phyloP scores from a whole-genome alignment of 2,113 vertebrate genomes.

The Machaerirhynchus nigripectus region DNA sequence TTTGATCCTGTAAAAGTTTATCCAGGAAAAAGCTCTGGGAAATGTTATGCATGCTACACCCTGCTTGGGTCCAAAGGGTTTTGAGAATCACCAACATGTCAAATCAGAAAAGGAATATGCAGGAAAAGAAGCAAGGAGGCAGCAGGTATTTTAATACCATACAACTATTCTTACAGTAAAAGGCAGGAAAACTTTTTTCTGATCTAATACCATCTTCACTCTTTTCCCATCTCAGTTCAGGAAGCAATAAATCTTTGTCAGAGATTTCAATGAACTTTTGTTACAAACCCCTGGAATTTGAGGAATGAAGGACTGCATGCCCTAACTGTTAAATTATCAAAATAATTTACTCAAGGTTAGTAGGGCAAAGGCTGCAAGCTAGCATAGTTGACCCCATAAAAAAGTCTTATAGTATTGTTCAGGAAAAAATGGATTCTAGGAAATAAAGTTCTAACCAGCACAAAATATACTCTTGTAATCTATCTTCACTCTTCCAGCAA shows the following conservation, averaged over 20 bases:
- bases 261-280: constrained; percentile 32
- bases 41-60: neutral
- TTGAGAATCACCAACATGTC: neutral
- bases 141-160: neutral
- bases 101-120: neutral
- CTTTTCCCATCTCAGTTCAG: constrained; percentile 32
- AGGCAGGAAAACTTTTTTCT: neutral
- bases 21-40: neutral
- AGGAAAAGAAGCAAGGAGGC: neutral
- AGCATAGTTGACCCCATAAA: neutral
- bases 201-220: neutral
- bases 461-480: constrained; percentile 90
- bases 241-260: constrained; percentile 45
- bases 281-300: constrained; percentile 25
- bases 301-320: constrained; percentile 19
- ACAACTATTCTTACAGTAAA: neutral
- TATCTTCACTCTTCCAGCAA: constrained; percentile 91
- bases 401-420: neutral
- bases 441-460: constrained; percentile 79
- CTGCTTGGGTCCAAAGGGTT: neutral
- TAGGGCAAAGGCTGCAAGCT: neutral
- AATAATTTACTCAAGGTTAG: constrained; percentile 10
- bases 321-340: constrained; percentile 27
- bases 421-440: constrained; percentile 11
- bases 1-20: neutral